Evolutionary conservation across 1,140 invertebrate species (phyloP).

Genomic region (Chlorops oryzae): DNA sequence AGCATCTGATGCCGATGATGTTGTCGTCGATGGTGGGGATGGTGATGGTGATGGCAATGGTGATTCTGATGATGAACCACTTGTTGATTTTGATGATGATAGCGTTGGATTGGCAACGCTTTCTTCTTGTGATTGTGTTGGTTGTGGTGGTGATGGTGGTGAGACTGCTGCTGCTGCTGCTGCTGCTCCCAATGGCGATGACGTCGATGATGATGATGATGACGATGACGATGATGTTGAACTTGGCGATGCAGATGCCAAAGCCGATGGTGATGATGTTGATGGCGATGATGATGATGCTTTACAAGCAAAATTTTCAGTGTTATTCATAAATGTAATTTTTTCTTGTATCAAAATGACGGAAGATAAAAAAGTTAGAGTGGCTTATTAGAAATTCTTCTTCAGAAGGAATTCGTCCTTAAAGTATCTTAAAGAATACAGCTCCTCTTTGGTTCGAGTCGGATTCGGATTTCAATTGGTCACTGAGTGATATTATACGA

Average conservation of each 20-base stretch:
- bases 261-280: background rate
- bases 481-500: too few species aligned
- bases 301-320: slow-evolving; percentile 9
- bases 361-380: too few species aligned
- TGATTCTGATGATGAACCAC: too few species aligned
- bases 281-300: slow-evolving; percentile 1
- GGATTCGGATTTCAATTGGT: too few species aligned
- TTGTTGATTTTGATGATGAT: too few species aligned
- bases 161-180: background rate
- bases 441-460: too few species aligned
- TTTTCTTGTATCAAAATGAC: too few species aligned
- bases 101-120: too few species aligned
- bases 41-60: background rate
- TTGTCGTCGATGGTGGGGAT: background rate
- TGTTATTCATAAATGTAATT: slow-evolving; percentile 18
- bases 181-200: background rate
- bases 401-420: too few species aligned
- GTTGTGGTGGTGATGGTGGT: background rate
- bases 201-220: background rate
- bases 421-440: too few species aligned
- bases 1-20: background rate
- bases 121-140: too few species aligned
- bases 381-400: too few species aligned
- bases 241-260: background rate
- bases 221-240: background rate